Evolutionary conservation across 2,113 vertebrate genomes (phyloP).

Genomic region (Oncorhynchus mykiss): DNA sequence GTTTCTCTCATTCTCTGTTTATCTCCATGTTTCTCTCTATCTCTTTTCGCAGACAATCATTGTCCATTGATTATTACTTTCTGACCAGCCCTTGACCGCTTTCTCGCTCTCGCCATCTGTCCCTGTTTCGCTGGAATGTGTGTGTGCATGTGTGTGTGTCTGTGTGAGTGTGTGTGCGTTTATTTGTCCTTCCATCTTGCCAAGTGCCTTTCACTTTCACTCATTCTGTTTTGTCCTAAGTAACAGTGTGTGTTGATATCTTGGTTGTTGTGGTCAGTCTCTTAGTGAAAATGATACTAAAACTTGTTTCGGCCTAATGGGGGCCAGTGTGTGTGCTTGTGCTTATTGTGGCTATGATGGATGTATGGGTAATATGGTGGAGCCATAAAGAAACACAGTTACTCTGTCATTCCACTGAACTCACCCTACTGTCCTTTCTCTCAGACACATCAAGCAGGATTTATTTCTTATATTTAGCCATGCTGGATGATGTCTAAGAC

Average conservation of each 20-base stretch:
- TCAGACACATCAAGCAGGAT: no score
- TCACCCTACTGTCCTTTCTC: neutral
- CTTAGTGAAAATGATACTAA: neutral
- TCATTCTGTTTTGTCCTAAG: no score
- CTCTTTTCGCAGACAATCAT: neutral
- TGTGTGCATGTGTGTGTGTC: neutral
- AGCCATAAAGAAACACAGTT: neutral
- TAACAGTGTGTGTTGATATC: no score
- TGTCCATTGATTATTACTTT: slow-evolving; percentile 7
- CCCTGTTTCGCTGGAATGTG: neutral
- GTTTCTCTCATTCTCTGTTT: slow-evolving; percentile 9
- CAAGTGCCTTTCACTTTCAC: neutral
- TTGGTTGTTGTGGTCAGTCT: neutral
- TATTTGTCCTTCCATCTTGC: neutral
- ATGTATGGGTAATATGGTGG: slow-evolving; percentile 8
- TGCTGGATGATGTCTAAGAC: no score
- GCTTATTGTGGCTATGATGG: neutral
- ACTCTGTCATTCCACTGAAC: neutral
- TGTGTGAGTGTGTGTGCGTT: neutral
- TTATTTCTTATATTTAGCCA: no score
- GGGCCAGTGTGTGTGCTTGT: neutral
- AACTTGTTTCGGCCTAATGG: neutral
- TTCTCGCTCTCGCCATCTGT: no score
- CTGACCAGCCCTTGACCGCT: slow-evolving; percentile 1
- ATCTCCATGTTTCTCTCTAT: neutral